These are phyloP conservation scores for Elymnias hypermnestra DNA, from an alignment of 1,140 invertebrate genomes.

Conservation along the genomic window DNA sequence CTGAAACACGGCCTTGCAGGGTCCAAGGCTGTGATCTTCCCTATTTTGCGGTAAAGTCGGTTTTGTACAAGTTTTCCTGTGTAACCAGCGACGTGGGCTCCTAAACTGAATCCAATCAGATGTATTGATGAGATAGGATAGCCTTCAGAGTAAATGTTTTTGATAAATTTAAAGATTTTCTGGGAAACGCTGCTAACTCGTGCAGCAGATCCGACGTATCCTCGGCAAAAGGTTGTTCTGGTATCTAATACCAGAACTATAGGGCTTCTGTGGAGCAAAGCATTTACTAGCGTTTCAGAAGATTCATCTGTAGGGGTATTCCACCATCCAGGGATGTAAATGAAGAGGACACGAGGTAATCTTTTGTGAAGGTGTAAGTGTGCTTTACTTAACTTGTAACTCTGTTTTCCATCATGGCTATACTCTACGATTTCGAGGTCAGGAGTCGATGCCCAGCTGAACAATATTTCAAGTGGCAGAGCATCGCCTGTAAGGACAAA, in stretches of 20 bases:
- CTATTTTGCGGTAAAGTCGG: conserved; percentile 75
- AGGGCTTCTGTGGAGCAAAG: conserved; percentile 36
- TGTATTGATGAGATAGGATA: conserved; percentile 76
- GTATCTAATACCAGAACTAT: conserved; percentile 47
- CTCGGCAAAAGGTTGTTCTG: conserved; percentile 36
- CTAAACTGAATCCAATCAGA: conserved; percentile 86
- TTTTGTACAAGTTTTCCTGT: conserved; percentile 80
- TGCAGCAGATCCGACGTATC: conserved; percentile 47
- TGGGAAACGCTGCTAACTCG: conserved; percentile 39
- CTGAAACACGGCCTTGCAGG: conserved; percentile 82
- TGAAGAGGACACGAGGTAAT: conserved; percentile 20
- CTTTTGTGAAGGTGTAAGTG: conserved; percentile 24
- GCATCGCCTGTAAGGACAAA: conserved; percentile 42
- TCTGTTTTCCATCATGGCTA: conserved; percentile 22
- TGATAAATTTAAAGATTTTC: conserved; percentile 44
- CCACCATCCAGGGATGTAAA: conserved; percentile 62
- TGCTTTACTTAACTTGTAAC: conserved; percentile 31
- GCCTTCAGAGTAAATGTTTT: conserved; percentile 41
- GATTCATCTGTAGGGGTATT: conserved; percentile 56
- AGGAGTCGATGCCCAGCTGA: conserved; percentile 28
- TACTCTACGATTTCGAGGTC: conserved; percentile 45
- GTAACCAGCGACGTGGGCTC: conserved; percentile 85
- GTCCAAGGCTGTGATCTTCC: conserved; percentile 85
- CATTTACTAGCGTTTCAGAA: conserved; percentile 36
- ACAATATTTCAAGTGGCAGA: conserved; percentile 45